Evolutionary conservation across 2,888 invertebrate species (phyloP), one percentile per base, ranked within the genome.

Genomic region (Euzophera pinguis): DNA sequence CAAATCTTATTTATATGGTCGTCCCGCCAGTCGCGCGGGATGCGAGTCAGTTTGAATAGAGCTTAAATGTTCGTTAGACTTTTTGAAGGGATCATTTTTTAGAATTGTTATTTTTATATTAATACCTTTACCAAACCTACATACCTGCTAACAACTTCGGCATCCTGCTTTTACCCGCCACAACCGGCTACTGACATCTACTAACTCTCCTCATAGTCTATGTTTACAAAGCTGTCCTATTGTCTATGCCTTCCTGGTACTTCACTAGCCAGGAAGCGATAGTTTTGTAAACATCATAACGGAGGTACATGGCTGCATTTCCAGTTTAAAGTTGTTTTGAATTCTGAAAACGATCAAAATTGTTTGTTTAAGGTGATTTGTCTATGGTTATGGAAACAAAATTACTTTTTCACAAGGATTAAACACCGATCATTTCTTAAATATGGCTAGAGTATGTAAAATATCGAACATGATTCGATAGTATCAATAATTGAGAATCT

Each of bases 251-350:
- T 60, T 72, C 66, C 63, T 58, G 59, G 58, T 51, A 49, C 53
- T 53, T 35, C 34, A 53, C 54, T 53, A 38, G 34, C 54, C 55
- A 53, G 47, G 49, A 52, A 59, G 41, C 50, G 61, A 61, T 59
- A 60, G 60, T 61, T 61, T 54, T 29, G 45, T 56, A 53, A 52
- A 51, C 51, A 16, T 8, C 66, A 78, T 27, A 75, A 53, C 8
- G 64, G 71, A 5, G 80, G 81, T 13, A 85, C 59, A 48, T 75
- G 64, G 27, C 49, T 61, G 61, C 86, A 86, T 59, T 65, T 69
- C 1, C 42, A 51, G 48, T 57, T 63, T 13, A 61, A 50, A 22
- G 67, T 64, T 50, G 59, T 53, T 56, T 61, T 27, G 57, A 81
- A 87, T 54, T 62, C 86, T 85, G 75, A 39, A 76, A 66, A 37